A percentile compares a stretch with the other conserved stretches of the same genome.
Conservation (phyloP, 1,140 invertebrate species). For the Drosophila nikananu region DNA sequence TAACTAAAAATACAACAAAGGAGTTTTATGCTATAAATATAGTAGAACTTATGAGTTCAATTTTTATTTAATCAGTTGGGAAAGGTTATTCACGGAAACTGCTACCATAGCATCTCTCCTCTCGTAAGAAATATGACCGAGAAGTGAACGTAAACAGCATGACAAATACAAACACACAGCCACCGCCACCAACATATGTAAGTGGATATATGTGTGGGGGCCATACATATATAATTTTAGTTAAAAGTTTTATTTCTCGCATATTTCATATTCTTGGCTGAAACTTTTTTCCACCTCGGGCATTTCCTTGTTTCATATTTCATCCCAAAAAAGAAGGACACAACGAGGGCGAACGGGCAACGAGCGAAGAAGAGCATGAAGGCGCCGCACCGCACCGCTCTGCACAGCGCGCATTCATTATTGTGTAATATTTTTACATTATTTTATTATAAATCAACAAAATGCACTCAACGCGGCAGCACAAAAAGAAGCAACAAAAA, state of each 20-base stretch:
- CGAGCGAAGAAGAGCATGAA: background rate
- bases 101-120: conserved; percentile 21
- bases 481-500: conserved; percentile 25
- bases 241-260: conserved; percentile 82
- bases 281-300: conserved; percentile 70
- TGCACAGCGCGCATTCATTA: conserved; percentile 72
- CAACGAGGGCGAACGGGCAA: conserved; percentile 17
- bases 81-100: conserved; percentile 42
- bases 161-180: conserved; percentile 65
- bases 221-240: conserved; percentile 81
- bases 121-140: conserved; percentile 65
- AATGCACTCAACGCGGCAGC: conserved; percentile 75
- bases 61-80: background rate
- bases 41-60: background rate
- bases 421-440: conserved; percentile 85
- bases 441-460: conserved; percentile 85
- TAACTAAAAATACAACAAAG: too few relatives aligned
- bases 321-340: conserved; percentile 65
- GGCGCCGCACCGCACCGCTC: conserved; percentile 9
- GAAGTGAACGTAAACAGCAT: conserved; percentile 74
- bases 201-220: conserved; percentile 46
- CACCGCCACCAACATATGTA: conserved; percentile 25
- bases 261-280: conserved; percentile 78
- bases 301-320: conserved; percentile 79
- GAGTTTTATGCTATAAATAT: background rate